Conservation (phyloP, 2,888 invertebrate species). For the Lycaena phlaeas region DNA sequence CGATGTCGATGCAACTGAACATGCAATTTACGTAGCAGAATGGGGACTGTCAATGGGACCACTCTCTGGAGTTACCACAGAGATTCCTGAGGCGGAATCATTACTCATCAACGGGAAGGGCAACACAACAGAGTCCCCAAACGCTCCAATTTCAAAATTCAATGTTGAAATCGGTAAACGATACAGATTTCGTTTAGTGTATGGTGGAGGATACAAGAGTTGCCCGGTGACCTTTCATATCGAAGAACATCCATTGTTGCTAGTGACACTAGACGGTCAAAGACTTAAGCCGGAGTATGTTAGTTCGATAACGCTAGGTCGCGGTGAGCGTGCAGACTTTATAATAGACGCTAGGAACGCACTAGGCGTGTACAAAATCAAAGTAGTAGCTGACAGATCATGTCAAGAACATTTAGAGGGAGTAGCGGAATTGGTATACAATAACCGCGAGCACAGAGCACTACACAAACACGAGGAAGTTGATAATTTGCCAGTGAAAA, state of each 20-base stretch:
- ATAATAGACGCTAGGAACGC: constrained; percentile 76
- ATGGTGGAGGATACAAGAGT: constrained; percentile 76
- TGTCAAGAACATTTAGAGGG: constrained; percentile 66
- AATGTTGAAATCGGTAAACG: constrained; percentile 71
- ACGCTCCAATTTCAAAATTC: constrained; percentile 60
- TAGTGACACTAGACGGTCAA: constrained; percentile 82
- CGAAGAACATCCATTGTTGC: constrained; percentile 75
- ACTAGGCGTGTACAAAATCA: constrained; percentile 75
- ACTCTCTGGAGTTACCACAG: constrained; percentile 52
- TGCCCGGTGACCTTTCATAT: constrained; percentile 79
- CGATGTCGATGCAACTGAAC: constrained; percentile 79
- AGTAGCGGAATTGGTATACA: constrained; percentile 66
- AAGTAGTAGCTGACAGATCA: constrained; percentile 60
- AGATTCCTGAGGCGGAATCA: constrained; percentile 56
- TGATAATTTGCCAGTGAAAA: constrained; percentile 28
- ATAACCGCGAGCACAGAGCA: constrained; percentile 34
- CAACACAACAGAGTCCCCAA: constrained; percentile 48
- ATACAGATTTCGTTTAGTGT: constrained; percentile 78
- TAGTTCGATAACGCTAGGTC: constrained; percentile 70
- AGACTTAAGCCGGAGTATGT: constrained; percentile 73
- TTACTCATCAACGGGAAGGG: constrained; percentile 78
- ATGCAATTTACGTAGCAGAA: constrained; percentile 80
- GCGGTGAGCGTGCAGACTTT: constrained; percentile 85
- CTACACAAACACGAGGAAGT: constrained; percentile 43
- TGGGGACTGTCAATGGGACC: constrained; percentile 76